Base-by-base conservation (phyloP, 2,113 vertebrate genomes). In the Odobenus rosmarus region DNA sequence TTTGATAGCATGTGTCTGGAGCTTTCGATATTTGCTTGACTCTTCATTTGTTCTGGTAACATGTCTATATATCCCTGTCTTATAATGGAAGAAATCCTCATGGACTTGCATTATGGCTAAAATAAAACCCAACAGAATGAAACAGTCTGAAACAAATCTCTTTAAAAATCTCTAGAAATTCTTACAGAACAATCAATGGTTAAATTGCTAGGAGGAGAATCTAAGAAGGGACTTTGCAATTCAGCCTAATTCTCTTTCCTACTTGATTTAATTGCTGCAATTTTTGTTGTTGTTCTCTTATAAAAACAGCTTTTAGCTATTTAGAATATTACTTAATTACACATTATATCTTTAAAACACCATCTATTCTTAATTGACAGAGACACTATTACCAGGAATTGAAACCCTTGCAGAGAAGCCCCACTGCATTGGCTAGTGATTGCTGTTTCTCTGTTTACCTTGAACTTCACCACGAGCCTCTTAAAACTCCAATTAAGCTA, bases 41-140 rank as follows among this genome's bases (percentile, higher is more conserved):
- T 97, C 89, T 83, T 69, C 91, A 76, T 92, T 87, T 95, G 92
- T 62, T 49, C 83, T 76, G 39, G 42, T 39, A 16, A 97, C 95
- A 49, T 96, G 97, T 95, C 76, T 98, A 57, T 99, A 99, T 97
- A 99, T 99, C 69, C 99, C 99, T 6, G 93, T 92, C 96, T 99
- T 99, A 94, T 99, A 99, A 95, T 98, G 98, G 97, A 99, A 99
- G 98, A 99, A 99, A 62, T 99, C 99, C 3, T 98, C 98, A 26
- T 98, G 98, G 18, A 99, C 99, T 95, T 98, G 98, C 98, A 99
- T 99, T 97, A 99, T 88, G 87, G 99, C 99, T 99, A 62, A 95
- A 99, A 96, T n/a, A 39, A 97, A 97, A 86, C 0, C 33, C 64
- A 90, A 91, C 0, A 95, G 16, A 14, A 97, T 21, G 96, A 88